A percentile compares a stretch with the other conserved stretches of the same genome.
These are phyloP conservation scores for Ornithorhynchus anatinus DNA, from an alignment of 2,113 vertebrate genomes.

Conservation along the genomic window DNA sequence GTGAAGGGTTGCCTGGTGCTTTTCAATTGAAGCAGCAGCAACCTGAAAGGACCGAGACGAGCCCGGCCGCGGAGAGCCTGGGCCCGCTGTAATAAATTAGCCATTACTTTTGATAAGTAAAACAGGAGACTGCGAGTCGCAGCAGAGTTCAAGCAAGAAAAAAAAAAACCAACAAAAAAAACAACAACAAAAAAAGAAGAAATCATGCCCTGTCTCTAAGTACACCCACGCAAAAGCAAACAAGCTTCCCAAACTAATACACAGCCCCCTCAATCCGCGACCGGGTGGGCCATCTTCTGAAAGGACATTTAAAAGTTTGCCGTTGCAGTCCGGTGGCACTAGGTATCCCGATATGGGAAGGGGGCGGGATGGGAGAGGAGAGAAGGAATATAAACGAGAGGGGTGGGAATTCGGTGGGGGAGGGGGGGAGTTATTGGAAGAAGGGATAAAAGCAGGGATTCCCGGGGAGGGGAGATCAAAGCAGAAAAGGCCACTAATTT, in stretches of 20 bases:
- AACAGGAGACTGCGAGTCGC: not conserved
- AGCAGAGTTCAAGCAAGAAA: not conserved
- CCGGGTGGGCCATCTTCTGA: no score
- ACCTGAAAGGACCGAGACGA: slow-evolving; percentile 70
- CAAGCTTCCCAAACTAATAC: no score
- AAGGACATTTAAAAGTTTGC: no score
- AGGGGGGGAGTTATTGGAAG: not conserved
- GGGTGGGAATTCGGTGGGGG: not conserved
- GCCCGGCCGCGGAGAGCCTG: not conserved
- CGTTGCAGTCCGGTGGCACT: no score
- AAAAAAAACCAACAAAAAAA: not conserved
- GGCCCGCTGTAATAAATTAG: not conserved
- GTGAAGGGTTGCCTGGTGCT: slow-evolving; percentile 76
- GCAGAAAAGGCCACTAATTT: not conserved
- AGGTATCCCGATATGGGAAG: not conserved
- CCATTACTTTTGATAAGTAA: not conserved
- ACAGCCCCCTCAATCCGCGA: no score
- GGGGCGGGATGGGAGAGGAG: not conserved
- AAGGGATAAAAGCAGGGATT: not conserved
- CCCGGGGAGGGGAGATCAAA: not conserved
- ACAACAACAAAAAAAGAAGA: not conserved
- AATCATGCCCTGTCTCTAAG: not conserved
- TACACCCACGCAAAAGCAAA: not conserved
- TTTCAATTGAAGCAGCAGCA: slow-evolving; percentile 72
- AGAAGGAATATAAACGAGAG: not conserved